Conservation (phyloP, 2,888 invertebrate genomes). For the Formica aserva region DNA sequence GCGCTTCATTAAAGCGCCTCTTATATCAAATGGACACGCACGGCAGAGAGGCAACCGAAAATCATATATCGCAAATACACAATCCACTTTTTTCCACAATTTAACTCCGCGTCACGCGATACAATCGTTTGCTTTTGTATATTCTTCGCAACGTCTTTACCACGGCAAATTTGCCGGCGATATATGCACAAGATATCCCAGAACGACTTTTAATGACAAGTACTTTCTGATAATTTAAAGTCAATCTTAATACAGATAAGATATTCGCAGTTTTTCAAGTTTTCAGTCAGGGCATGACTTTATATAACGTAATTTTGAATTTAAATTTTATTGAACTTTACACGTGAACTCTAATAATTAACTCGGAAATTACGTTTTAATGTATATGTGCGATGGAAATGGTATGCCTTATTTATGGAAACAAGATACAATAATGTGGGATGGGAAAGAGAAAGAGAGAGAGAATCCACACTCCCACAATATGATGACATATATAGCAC, state of each 20-base stretch:
- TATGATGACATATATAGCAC: neutral
- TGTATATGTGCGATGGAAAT: neutral
- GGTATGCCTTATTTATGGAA: neutral
- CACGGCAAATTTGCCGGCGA: neutral
- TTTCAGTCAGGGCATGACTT: neutral
- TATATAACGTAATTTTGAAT: neutral
- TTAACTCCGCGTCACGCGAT: constrained; percentile 35
- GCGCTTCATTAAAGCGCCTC: constrained; percentile 35
- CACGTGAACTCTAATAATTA: neutral
- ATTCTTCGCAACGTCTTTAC: neutral
- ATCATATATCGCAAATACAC: constrained; percentile 18
- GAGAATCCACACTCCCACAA: neutral
- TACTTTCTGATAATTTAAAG: neutral
- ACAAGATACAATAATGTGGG: neutral
- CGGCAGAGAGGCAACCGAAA: neutral
- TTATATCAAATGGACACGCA: constrained; percentile 18
- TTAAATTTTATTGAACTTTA: neutral
- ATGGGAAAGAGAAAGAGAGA: neutral
- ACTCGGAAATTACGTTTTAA: neutral
- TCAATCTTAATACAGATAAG: neutral
- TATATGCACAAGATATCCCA: neutral
- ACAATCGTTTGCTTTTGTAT: constrained; percentile 1
- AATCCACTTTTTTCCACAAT: neutral
- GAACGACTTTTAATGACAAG: neutral
- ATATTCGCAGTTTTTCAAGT: neutral